phyloP scores from a whole-genome alignment of 2,797 vertebrate genomes.

The Gouania willdenowi region DNA sequence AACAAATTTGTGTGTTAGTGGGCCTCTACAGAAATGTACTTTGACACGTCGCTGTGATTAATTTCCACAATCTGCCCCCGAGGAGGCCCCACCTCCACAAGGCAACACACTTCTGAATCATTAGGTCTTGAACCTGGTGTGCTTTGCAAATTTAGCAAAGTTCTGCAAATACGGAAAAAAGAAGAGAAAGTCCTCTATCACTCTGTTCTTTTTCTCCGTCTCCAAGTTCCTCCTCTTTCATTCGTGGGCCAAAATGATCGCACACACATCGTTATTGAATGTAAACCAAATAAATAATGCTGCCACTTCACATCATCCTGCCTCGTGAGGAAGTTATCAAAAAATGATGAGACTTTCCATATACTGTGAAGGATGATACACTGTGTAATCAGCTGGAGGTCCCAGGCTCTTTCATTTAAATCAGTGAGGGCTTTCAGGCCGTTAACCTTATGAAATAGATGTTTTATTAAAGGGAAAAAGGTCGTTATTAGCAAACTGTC shows the following conservation, averaged over 20 bases:
- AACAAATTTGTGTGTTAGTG: slow-evolving; percentile 14
- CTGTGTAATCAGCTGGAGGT: slow-evolving; percentile 5
- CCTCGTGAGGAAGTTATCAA: neutral
- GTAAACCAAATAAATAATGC: slow-evolving; percentile 2
- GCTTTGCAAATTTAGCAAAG: slow-evolving; percentile 46
- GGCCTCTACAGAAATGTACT: slow-evolving; percentile 18
- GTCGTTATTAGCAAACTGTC: slow-evolving; percentile 4
- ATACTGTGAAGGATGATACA: slow-evolving; percentile 1
- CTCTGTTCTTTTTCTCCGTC: neutral
- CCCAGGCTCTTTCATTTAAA: slow-evolving; percentile 12
- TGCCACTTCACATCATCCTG: neutral
- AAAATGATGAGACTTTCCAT: slow-evolving; percentile 4
- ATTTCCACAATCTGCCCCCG: slow-evolving; percentile 36
- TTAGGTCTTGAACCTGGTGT: slow-evolving; percentile 40
- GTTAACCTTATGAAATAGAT: neutral
- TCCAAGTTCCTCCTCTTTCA: slow-evolving; percentile 1
- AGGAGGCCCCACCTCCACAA: slow-evolving; percentile 35
- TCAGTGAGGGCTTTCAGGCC: neutral
- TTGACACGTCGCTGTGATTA: slow-evolving; percentile 47
- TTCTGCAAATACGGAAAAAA: slow-evolving; percentile 12
- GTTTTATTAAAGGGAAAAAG: slow-evolving; percentile 4
- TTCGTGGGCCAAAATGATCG: neutral
- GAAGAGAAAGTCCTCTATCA: neutral
- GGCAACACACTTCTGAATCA: slow-evolving; percentile 54
- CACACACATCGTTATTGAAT: neutral